phyloP scores from a whole-genome alignment of 2,797 vertebrate species.

The Tolypeutes matacus region DNA sequence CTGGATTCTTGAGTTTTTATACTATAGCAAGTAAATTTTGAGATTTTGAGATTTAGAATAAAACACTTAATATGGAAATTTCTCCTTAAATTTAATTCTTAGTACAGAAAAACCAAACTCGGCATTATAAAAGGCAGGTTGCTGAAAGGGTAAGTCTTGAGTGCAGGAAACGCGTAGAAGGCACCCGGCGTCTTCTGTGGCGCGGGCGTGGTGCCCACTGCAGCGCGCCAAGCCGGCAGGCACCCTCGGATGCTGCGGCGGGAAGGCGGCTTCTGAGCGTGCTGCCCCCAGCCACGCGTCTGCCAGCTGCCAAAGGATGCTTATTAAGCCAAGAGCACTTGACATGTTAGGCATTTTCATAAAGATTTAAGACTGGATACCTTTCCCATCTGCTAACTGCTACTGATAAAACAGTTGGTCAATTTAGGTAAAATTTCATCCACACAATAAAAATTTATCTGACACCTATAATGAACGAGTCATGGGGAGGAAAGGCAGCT shows the following conservation, averaged over 20 bases:
- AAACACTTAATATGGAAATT: neutral
- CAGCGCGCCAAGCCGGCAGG: accelerated
- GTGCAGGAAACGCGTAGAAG: neutral
- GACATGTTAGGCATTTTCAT: neutral
- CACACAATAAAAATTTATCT: neutral
- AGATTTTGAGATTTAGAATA: neutral
- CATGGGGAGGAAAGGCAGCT: neutral
- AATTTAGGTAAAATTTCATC: neutral
- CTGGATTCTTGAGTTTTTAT: neutral
- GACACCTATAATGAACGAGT: neutral
- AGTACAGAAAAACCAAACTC: neutral
- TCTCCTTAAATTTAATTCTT: neutral
- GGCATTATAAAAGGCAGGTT: neutral
- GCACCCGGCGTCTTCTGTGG: accelerated
- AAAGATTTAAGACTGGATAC: neutral
- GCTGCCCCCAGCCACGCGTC: neutral
- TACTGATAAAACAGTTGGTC: neutral
- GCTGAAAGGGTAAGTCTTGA: neutral
- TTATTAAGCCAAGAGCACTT: neutral
- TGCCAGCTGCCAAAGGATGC: neutral
- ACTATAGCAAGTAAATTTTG: neutral
- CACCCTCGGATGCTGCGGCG: accelerated
- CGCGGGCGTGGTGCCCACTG: accelerated
- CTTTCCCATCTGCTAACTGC: neutral
- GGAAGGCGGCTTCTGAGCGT: neutral